Base-by-base conservation (phyloP, 2,888 invertebrate genomes). In the Callyntrura guangdongensis region DNA sequence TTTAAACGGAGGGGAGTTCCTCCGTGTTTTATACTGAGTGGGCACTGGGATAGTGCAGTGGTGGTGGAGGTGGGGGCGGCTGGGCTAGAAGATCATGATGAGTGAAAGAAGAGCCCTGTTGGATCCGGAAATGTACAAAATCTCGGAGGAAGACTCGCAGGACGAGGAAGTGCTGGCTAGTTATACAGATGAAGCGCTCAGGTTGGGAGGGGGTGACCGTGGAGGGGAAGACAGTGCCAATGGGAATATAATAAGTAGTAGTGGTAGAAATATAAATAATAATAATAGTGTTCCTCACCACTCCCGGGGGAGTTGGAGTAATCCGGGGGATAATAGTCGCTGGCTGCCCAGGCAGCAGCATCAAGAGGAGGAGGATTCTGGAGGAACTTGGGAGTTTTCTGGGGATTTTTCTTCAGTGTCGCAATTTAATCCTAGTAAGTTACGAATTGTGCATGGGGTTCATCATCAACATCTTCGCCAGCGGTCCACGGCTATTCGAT, bases 141-240 rank as follows among this genome's bases (percentile, higher is more conserved):
- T 94, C 11, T 93, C 93, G n/a, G 94, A 94, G 61, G 94, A 94
- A 69, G 94, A 94, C 77, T 93, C 93, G 11, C 94, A 94, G 74
- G 94, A 94, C 85, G 93, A 93, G 82, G 93, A 93, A 83, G 93
- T 93, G 9, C 64, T 93, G 0, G 79, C 85, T 8, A 87, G 88
- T 25, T 59, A 74, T 14, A 64, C 67, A 22, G 69, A 83, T 12
- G 61, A 86, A 3, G 59, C 83, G 3, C 17, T 84, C 8, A 81
- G n/a, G 27, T 20, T 89, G n/a, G 59, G 36, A 2, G 36, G n/a
- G 12, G 56, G 61, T 61, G 36, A 36, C 6, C 36, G 45, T 2
- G 47, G 59, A 12, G 69, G 17, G 14, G 59, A 64, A 3, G 64
- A 64, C 25, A 25, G 20, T 64, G 20, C 72, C 6, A 72, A 72